Conservation (phyloP, 2,888 invertebrate genomes). For the Pandemis heparana region DNA sequence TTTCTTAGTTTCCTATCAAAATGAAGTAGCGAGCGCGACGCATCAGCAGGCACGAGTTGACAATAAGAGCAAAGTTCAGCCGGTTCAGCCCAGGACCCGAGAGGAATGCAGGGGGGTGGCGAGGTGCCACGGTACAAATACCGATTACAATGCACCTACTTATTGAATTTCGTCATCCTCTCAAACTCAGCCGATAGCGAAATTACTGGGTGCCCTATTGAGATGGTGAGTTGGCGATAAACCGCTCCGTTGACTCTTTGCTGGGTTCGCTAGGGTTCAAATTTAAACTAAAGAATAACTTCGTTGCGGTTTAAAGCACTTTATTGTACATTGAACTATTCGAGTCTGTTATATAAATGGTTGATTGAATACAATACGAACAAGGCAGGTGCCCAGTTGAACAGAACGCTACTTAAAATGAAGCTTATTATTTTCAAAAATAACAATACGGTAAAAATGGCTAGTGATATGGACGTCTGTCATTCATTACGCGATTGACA, state of each 20-base stretch:
- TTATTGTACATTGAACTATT: not conserved
- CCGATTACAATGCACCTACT: slow-evolving; percentile 51
- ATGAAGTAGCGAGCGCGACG: slow-evolving; percentile 68
- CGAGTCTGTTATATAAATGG: not conserved
- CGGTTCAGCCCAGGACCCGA: slow-evolving; percentile 75
- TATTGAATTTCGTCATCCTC: slow-evolving; percentile 42
- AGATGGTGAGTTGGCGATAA: slow-evolving; percentile 24
- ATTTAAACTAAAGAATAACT: not conserved
- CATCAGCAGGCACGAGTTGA: slow-evolving; percentile 81
- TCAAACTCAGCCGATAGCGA: slow-evolving; percentile 40
- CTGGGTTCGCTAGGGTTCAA: not conserved
- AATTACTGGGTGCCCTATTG: slow-evolving; percentile 37
- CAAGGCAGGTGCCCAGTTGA: not conserved
- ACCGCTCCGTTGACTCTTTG: slow-evolving; percentile 15
- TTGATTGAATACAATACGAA: not conserved
- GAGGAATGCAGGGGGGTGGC: slow-evolving; percentile 77
- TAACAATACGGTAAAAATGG: slow-evolving; percentile 25
- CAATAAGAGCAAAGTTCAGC: slow-evolving; percentile 85
- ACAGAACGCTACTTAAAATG: not conserved
- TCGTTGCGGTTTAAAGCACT: not conserved
- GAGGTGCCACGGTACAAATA: slow-evolving; percentile 73
- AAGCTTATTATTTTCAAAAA: slow-evolving; percentile 32
- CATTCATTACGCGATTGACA: slow-evolving; percentile 35
- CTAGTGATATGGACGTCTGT: slow-evolving; percentile 26
- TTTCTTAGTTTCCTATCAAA: slow-evolving; percentile 63